These are phyloP conservation scores for Stenoptilia bipunctidactyla DNA, from an alignment of 2,888 invertebrate species.

Conservation along the genomic window DNA sequence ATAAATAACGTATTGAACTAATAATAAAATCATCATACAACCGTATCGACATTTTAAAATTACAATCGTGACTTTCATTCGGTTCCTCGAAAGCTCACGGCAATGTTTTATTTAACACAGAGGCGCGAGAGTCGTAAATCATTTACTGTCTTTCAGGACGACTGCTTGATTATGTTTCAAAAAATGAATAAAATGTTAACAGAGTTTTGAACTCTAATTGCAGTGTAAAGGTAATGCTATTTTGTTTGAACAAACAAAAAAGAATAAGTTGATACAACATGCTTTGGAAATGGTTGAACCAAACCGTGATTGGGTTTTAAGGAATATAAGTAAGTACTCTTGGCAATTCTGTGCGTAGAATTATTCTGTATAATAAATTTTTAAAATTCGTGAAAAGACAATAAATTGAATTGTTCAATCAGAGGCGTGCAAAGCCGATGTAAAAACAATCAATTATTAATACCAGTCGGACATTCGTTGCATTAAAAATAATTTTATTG, in stretches of 20 bases:
- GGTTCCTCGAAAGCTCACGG: constrained; percentile 63
- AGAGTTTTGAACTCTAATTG: no score
- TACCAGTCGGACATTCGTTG: constrained; percentile 14
- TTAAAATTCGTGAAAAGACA: no score
- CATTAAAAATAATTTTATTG: neutral
- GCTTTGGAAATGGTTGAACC: no score
- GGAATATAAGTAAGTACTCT: no score
- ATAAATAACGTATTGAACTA: constrained; percentile 23
- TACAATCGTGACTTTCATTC: constrained; percentile 66
- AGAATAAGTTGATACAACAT: no score
- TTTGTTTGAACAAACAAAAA: no score
- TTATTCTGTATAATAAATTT: no score
- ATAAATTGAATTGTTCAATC: no score
- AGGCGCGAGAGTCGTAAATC: constrained; percentile 61
- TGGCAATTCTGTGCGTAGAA: no score
- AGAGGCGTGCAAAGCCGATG: constrained; percentile 62
- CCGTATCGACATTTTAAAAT: constrained; percentile 60
- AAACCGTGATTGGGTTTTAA: no score
- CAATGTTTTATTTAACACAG: constrained; percentile 61
- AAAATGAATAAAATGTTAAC: constrained; percentile 27
- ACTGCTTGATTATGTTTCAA: constrained; percentile 48
- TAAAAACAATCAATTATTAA: constrained; percentile 58
- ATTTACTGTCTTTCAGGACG: constrained; percentile 47
- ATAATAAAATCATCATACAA: constrained; percentile 50
- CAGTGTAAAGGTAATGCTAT: no score